Evolutionary conservation across 2,797 vertebrate species (phyloP).

Genomic region (Lepilemur ruficaudatus): DNA sequence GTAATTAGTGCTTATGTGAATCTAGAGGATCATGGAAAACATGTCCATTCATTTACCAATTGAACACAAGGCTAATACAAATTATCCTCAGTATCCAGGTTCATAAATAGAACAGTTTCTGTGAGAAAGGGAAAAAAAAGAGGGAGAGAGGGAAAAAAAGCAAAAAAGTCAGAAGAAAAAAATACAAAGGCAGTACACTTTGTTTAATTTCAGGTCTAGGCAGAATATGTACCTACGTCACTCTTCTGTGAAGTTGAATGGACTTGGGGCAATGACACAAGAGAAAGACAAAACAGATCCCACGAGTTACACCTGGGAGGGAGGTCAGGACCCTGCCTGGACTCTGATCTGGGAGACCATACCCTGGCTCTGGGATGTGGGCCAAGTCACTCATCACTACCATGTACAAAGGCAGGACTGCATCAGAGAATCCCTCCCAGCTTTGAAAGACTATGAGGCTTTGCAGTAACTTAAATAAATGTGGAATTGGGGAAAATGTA

Average conservation of each 20-base stretch:
- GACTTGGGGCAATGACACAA: neutral
- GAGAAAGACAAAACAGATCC: neutral
- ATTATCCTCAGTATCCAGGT: neutral
- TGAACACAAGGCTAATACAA: neutral
- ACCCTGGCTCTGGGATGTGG: neutral
- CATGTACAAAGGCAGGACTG: fast-evolving
- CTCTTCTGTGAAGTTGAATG: neutral
- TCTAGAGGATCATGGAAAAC: constrained; percentile 47
- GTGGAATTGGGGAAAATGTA: neutral
- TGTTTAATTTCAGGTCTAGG: neutral
- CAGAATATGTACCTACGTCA: neutral
- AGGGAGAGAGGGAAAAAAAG: neutral
- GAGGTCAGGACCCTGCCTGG: neutral
- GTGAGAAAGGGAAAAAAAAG: neutral
- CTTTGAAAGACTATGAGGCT: neutral
- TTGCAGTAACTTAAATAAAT: neutral
- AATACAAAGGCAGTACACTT: neutral
- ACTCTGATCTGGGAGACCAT: neutral
- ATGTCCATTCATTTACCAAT: neutral
- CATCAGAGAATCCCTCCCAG: neutral
- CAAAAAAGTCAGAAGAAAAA: neutral
- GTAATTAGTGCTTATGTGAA: constrained; percentile 12
- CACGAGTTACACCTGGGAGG: neutral
- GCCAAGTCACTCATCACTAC: neutral
- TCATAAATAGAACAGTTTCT: neutral